Evolutionary conservation across 2,797 vertebrate genomes (phyloP), one percentile per base, ranked within the genome.

Genomic region (Paguma larvata): DNA sequence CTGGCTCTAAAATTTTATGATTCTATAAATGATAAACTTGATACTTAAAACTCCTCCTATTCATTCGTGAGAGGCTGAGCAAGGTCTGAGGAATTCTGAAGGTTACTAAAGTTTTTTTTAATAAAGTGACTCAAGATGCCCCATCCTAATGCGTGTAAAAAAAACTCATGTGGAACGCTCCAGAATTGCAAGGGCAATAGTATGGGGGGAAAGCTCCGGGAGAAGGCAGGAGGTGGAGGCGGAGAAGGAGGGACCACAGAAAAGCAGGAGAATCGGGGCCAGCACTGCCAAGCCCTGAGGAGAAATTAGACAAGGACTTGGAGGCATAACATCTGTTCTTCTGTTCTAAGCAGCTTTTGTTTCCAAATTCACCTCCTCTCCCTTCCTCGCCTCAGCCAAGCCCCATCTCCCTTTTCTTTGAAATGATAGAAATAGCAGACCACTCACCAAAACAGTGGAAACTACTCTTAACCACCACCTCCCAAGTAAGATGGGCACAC

Each of bases 11-110:
- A 95, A 75, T 92, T 82, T 67, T 91, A 85, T 90, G 62, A 95
- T 85, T 96, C 46, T 82, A 68, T 95, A 93, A 91, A 88, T 84
- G 86, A 95, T 83, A 85, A 94, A 89, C 2, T 44, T 97, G 59
- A 95, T 94, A 92, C 87, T 96, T 93, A 95, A 97, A 95, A 93
- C 86, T 56, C 90, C 13, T 77, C 34, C 89, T 97, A 96, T 94
- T 77, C 68, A 80, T 82, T 96, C 89, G 51, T 59, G 51, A 95
- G 77, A 89, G 44, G 34, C 9, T 32, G 4, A 34, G 23, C 27
- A 63, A 72, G 53, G 70, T 87, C 82, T 32, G 78, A 94, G 51
- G 51, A 90, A 94, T 89, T 65, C n/a, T 94, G 85, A 95, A 89
- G 67, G 34, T 93, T 86, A 87, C 16, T 44, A 44, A 91, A 85